A percentile compares a stretch with the other conserved stretches of the same genome.
These are phyloP conservation scores for Gallinago jamesoni DNA, from an alignment of 2,113 vertebrate species.

Conservation along the genomic window DNA sequence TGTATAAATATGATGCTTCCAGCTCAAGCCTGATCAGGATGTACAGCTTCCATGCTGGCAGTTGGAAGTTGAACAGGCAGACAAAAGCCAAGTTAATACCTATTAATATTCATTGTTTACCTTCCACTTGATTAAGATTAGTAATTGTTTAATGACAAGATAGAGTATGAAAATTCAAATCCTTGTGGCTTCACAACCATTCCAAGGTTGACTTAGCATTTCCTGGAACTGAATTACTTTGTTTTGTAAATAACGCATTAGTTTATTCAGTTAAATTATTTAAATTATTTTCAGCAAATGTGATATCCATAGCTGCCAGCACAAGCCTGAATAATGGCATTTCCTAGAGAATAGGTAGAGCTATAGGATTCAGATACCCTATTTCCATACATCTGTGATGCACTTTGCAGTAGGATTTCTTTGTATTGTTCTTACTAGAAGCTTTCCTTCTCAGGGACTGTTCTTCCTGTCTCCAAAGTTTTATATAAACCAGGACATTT, in stretches of 20 bases:
- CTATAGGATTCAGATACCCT: neutral
- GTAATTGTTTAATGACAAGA: neutral
- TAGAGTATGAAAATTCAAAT: neutral
- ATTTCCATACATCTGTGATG: neutral
- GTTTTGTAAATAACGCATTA: neutral
- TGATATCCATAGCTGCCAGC: neutral
- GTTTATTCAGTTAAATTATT: constrained; percentile 3
- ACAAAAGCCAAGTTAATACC: neutral
- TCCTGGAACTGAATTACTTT: neutral
- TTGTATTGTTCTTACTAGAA: neutral
- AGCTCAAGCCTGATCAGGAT: neutral
- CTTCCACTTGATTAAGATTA: neutral
- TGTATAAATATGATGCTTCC: neutral
- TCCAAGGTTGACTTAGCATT: neutral
- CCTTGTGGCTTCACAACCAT: neutral
- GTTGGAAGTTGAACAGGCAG: neutral
- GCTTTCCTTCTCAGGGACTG: neutral
- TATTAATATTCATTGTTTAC: constrained; percentile 24
- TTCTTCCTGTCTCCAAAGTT: neutral
- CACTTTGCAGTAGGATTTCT: neutral
- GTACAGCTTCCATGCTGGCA: neutral
- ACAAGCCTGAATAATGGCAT: neutral
- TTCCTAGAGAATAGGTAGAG: neutral
- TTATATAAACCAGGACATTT: neutral
- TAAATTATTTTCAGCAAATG: neutral